phyloP scores from a whole-genome alignment of 2,888 invertebrate genomes.

The Pediacus dermestoides region DNA sequence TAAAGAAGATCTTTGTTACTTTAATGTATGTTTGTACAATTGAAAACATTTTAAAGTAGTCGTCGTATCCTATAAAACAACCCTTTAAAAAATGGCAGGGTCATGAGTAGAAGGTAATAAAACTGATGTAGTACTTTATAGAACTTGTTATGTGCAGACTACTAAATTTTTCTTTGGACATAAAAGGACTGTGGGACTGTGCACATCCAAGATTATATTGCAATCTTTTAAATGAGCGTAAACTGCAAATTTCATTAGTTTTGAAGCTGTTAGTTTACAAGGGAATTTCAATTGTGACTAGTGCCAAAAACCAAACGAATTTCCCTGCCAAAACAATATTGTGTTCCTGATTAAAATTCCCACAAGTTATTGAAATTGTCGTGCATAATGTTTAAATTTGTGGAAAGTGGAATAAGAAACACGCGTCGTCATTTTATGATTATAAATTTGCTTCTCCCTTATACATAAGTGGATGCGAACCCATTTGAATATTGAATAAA shows the following conservation, averaged over 20 bases:
- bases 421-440: not conserved
- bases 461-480: conserved; percentile 5
- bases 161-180: conserved; percentile 18
- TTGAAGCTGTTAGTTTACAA: not conserved
- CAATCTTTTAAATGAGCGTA: not conserved
- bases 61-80: conserved; percentile 30
- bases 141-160: conserved; percentile 18
- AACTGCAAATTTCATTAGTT: not conserved
- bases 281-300: not conserved
- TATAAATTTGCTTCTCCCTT: not conserved
- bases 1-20: conserved; percentile 32
- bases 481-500: conserved; percentile 34
- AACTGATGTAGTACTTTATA: conserved; percentile 23
- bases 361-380: not conserved
- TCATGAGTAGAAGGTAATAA: conserved; percentile 27
- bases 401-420: not conserved
- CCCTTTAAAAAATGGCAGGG: conserved; percentile 28
- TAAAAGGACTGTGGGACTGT: conserved; percentile 11
- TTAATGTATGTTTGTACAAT: conserved; percentile 34
- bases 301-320: conserved; percentile 3
- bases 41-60: conserved; percentile 33
- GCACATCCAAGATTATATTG: not conserved
- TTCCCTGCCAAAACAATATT: conserved; percentile 5
- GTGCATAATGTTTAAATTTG: conserved; percentile 1
- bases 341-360: not conserved